These are phyloP conservation scores for Chloropsis cyanopogon DNA, from an alignment of 2,113 vertebrate species.

Conservation along the genomic window DNA sequence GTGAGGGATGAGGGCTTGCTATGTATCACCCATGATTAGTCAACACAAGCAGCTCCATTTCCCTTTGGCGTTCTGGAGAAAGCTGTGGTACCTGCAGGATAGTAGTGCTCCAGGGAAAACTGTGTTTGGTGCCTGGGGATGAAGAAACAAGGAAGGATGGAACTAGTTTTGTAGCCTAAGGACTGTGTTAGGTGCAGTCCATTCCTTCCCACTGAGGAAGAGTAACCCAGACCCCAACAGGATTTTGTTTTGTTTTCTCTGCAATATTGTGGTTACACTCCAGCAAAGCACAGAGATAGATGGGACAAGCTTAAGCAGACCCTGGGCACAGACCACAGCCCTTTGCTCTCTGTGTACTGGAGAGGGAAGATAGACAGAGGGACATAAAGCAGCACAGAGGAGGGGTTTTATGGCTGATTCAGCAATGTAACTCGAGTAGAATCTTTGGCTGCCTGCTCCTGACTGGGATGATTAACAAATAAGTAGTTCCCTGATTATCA, in stretches of 20 bases:
- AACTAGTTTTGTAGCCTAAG: background rate
- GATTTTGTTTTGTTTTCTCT: background rate
- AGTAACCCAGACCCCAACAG: background rate
- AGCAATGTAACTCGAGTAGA: background rate
- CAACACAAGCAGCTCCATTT: background rate
- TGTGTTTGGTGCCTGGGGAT: background rate
- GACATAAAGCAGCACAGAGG: background rate
- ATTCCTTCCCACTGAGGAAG: background rate
- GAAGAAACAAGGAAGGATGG: background rate
- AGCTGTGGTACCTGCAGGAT: background rate
- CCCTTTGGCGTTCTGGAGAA: background rate
- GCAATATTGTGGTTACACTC: background rate
- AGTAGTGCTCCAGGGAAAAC: background rate
- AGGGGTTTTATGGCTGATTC: background rate
- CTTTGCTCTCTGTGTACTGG: background rate
- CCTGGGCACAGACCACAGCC: background rate
- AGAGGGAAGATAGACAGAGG: background rate
- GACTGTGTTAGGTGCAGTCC: background rate
- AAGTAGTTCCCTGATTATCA: background rate
- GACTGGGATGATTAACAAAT: background rate
- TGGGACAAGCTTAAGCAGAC: background rate
- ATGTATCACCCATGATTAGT: fast-evolving
- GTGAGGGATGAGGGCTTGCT: background rate
- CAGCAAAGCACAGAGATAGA: background rate
- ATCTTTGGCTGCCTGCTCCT: background rate